Conservation (phyloP, 2,113 vertebrate genomes). For the Heterochromis multidens region DNA sequence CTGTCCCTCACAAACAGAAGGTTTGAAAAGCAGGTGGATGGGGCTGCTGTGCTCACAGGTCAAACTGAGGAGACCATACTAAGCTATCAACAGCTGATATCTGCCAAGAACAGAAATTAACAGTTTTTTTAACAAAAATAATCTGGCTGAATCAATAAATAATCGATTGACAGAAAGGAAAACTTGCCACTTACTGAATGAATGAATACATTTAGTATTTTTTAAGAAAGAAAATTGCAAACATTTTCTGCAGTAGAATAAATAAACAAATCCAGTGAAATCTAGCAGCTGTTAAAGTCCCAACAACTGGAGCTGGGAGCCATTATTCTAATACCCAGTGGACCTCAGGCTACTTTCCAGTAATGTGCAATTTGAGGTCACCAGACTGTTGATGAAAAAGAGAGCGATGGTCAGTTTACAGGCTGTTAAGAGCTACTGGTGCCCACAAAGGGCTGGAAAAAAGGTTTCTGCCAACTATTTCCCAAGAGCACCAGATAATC, state of each 20-base stretch:
- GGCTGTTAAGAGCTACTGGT: not conserved
- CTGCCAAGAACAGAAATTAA: too few relatives aligned
- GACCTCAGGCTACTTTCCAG: slow-evolving; percentile 12
- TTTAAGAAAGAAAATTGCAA: not conserved
- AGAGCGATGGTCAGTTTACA: slow-evolving; percentile 1
- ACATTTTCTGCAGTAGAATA: not conserved
- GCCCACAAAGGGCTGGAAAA: not conserved
- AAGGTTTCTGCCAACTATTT: not conserved
- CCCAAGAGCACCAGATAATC: not conserved
- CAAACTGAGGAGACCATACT: too few relatives aligned
- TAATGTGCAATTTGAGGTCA: slow-evolving; percentile 14
- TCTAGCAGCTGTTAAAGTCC: not conserved
- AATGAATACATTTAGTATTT: not conserved
- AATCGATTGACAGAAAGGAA: not conserved
- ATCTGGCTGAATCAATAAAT: not conserved
- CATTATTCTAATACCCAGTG: not conserved
- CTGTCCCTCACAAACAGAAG: too few relatives aligned
- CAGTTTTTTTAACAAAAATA: not conserved
- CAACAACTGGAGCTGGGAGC: not conserved
- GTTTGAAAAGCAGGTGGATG: too few relatives aligned
- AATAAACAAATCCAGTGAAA: not conserved
- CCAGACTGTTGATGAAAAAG: not conserved
- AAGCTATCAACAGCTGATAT: too few relatives aligned
- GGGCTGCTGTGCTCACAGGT: too few relatives aligned
- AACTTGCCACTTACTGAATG: not conserved